phyloP scores from a whole-genome alignment of 2,888 invertebrate species.

The Malacosoma neustria region DNA sequence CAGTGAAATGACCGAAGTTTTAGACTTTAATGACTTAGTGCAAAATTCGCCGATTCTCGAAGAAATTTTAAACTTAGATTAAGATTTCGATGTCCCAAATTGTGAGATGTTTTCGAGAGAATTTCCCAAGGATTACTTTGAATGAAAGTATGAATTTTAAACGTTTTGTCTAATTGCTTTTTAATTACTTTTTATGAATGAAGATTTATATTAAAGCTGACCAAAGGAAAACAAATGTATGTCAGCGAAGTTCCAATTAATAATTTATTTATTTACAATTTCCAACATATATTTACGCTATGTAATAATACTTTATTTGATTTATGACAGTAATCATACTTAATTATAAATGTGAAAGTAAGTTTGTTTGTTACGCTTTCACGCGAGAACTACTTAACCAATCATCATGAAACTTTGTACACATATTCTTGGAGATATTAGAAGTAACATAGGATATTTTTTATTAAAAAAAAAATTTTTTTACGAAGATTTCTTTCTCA shows the following conservation, averaged over 20 bases:
- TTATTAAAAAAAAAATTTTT: no score
- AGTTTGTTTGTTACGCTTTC: no score
- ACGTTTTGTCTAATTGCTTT: conserved; percentile 66
- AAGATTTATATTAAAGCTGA: conserved; percentile 14
- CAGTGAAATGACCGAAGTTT: conserved; percentile 73
- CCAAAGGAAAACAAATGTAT: not conserved
- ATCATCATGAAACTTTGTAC: no score
- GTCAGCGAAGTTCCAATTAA: not conserved
- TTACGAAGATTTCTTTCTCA: no score
- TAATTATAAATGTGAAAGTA: no score
- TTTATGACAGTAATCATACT: no score
- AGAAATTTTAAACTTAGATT: conserved; percentile 75
- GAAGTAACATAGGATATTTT: no score
- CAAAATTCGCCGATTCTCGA: conserved; percentile 71
- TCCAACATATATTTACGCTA: no score
- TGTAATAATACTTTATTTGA: no score
- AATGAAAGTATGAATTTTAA: conserved; percentile 63
- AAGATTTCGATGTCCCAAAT: conserved; percentile 70
- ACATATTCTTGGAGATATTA: no score
- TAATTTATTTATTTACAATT: no score
- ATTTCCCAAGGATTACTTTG: conserved; percentile 46
- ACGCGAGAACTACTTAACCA: no score
- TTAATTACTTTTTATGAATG: conserved; percentile 63
- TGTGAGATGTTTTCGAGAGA: conserved; percentile 58
- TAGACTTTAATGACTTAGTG: conserved; percentile 76